These are phyloP conservation scores for Thunnus maccoyii DNA, from an alignment of 2,113 vertebrate species.

Conservation along the genomic window DNA sequence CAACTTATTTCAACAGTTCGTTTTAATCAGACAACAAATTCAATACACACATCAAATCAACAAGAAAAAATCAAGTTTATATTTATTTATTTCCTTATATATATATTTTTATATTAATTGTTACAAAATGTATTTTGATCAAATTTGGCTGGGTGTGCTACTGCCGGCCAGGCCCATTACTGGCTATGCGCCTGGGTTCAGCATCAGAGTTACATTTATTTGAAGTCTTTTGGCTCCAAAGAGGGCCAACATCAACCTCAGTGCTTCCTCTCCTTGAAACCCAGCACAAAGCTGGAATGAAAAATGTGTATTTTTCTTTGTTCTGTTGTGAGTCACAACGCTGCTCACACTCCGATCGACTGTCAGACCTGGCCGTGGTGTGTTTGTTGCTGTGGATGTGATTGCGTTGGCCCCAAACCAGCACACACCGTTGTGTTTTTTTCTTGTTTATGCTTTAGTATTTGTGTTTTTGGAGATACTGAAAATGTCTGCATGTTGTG, in stretches of 20 bases:
- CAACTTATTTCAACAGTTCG: too few species aligned
- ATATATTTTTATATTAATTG: too few species aligned
- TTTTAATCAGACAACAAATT: too few species aligned
- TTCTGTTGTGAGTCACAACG: constrained; percentile 50
- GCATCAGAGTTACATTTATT: constrained; percentile 58
- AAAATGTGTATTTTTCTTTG: constrained; percentile 71
- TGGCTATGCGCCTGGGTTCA: too few species aligned
- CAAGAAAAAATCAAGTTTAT: too few species aligned
- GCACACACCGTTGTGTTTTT: constrained; percentile 46
- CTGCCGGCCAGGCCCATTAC: too few species aligned
- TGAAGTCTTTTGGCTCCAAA: constrained; percentile 63
- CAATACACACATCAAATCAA: too few species aligned
- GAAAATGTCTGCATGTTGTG: constrained; percentile 40
- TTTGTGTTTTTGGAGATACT: constrained; percentile 47
- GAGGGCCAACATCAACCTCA: constrained; percentile 73
- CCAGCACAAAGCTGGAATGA: constrained; percentile 51
- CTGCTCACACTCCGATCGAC: constrained; percentile 29
- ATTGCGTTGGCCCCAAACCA: constrained; percentile 65
- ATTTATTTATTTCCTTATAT: too few species aligned
- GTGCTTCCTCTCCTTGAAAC: constrained; percentile 66
- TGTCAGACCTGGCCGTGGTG: constrained; percentile 57
- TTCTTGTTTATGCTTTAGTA: constrained; percentile 62
- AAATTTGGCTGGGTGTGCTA: too few species aligned
- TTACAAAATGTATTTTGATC: too few species aligned
- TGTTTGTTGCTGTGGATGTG: constrained; percentile 60